Evolutionary conservation across 2,113 vertebrate genomes (phyloP).

Genomic region (Atractosteus spatula): DNA sequence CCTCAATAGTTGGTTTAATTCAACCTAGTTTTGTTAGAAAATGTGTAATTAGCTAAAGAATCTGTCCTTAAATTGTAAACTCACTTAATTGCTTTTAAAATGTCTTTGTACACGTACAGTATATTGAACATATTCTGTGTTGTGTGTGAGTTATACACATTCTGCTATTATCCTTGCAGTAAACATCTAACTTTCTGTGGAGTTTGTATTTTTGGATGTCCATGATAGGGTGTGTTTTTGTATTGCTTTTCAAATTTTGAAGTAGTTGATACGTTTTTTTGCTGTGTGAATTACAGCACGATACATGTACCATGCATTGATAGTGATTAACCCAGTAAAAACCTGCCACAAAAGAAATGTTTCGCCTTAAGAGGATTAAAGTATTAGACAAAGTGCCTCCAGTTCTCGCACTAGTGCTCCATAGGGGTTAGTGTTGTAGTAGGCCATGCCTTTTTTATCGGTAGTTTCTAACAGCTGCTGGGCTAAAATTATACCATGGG

Average conservation of each 20-base stretch:
- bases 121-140: background rate
- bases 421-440: conserved; percentile 3
- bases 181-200: background rate
- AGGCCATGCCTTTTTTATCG: background rate
- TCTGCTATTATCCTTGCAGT: background rate
- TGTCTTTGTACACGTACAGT: background rate
- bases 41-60: too few relatives aligned
- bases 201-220: background rate
- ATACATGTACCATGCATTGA: background rate
- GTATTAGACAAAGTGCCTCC: conserved; percentile 15
- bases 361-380: conserved; percentile 15
- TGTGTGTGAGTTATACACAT: too few relatives aligned
- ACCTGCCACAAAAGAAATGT: conserved; percentile 9
- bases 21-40: too few relatives aligned
- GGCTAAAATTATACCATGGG: conserved; percentile 7
- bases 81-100: too few relatives aligned
- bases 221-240: background rate
- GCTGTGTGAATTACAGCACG: background rate
- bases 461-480: conserved; percentile 8
- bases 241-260: background rate
- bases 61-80: too few relatives aligned
- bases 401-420: background rate
- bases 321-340: conserved; percentile 8
- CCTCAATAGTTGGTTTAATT: too few relatives aligned
- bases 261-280: too few relatives aligned